Evolutionary conservation across 2,113 vertebrate species (phyloP).

Genomic region (Rhegmatorhina hoffmannsi): DNA sequence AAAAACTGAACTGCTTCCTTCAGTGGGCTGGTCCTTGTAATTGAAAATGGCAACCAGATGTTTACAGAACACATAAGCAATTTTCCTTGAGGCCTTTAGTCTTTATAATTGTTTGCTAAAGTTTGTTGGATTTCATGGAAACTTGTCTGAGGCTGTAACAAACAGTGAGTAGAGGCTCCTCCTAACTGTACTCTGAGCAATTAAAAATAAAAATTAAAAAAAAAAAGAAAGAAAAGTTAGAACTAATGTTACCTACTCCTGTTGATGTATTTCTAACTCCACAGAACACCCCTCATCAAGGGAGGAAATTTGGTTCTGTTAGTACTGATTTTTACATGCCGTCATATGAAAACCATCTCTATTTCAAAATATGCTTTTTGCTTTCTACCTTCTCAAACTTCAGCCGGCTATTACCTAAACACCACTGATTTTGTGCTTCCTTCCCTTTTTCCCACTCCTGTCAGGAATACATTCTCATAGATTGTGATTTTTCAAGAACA

Average conservation of each 20-base stretch:
- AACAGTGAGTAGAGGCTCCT: neutral
- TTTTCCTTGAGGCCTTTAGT: conserved; percentile 60
- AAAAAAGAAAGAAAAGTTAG: neutral
- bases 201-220: neutral
- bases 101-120: conserved; percentile 67
- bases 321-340: neutral
- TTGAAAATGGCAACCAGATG: conserved; percentile 86
- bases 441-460: neutral
- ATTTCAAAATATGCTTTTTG: neutral
- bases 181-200: neutral
- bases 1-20: conserved; percentile 78
- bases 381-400: neutral
- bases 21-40: conserved; percentile 70
- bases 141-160: conserved; percentile 54
- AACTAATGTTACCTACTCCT: neutral
- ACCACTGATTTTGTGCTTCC: neutral
- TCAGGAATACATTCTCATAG: neutral
- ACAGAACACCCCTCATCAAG: neutral
- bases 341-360: neutral
- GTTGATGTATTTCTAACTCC: neutral
- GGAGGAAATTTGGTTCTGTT: neutral
- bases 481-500: neutral
- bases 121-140: conserved; percentile 68
- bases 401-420: neutral
- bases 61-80: conserved; percentile 70